Evolutionary conservation across 2,888 invertebrate species (phyloP).

Genomic region (Phortica magna): DNA sequence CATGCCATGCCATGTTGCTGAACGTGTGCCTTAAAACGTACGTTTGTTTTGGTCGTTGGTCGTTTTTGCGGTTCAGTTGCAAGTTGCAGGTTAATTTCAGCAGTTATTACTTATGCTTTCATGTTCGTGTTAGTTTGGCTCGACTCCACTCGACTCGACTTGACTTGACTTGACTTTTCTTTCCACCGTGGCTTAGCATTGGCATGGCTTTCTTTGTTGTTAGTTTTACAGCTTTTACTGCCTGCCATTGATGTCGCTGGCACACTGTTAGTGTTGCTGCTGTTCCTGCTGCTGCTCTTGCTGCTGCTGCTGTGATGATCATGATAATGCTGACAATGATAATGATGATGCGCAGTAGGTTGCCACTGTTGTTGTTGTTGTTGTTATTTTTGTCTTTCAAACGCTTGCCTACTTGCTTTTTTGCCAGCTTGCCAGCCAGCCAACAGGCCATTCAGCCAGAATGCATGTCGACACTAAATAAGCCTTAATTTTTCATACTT

Average conservation of each 20-base stretch:
- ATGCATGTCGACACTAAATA: constrained; percentile 68
- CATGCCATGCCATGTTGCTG: constrained; percentile 1
- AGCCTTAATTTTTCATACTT: constrained; percentile 71
- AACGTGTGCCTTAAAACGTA: constrained; percentile 8
- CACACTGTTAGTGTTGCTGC: neutral
- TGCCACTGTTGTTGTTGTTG: neutral
- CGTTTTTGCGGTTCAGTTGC: constrained; percentile 1
- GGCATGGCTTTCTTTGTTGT: constrained; percentile 19
- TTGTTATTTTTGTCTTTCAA: no score
- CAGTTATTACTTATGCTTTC: constrained; percentile 30
- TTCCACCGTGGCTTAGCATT: neutral
- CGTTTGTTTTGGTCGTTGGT: neutral
- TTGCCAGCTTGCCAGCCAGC: constrained; percentile 53
- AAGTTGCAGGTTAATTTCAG: constrained; percentile 32
- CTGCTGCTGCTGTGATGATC: neutral
- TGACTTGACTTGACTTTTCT: neutral
- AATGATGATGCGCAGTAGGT: neutral
- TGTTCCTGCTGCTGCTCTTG: neutral
- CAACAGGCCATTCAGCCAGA: constrained; percentile 16
- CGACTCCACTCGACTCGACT: neutral
- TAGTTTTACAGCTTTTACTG: neutral
- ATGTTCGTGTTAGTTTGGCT: neutral
- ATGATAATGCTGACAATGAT: neutral
- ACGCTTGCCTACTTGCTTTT: no score
- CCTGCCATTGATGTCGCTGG: neutral